A percentile compares a stretch with the other conserved stretches of the same genome.
phyloP scores from a whole-genome alignment of 1,140 invertebrate genomes.

The Lepidurus packardi region DNA sequence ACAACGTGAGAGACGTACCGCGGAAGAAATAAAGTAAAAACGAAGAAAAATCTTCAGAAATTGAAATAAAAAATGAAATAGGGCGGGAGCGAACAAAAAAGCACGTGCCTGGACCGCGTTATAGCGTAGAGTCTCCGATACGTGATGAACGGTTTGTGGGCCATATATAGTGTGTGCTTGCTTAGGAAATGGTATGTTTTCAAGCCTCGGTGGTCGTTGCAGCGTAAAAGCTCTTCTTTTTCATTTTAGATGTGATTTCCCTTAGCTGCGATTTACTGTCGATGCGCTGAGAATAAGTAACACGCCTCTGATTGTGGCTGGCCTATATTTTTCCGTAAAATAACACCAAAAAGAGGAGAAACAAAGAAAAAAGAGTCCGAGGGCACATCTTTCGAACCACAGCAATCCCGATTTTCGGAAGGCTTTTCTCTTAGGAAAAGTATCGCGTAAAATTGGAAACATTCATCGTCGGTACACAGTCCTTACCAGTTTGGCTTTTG shows the following conservation, averaged over 20 bases:
- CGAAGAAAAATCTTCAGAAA: neutral
- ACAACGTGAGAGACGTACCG: neutral
- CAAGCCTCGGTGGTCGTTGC: neutral
- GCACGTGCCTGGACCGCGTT: conserved; percentile 4
- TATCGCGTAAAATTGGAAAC: neutral
- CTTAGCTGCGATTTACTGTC: conserved; percentile 21
- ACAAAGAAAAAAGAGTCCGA: too few relatives aligned
- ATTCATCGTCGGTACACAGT: neutral
- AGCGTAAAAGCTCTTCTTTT: neutral
- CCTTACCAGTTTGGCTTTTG: neutral
- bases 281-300: conserved; percentile 22
- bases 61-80: conserved; percentile 18
- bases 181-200: neutral
- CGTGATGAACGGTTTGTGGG: neutral
- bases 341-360: neutral
- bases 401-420: neutral
- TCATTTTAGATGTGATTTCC: neutral
- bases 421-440: neutral
- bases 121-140: neutral
- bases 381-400: too few relatives aligned
- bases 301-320: neutral
- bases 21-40: neutral
- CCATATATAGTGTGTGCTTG: conserved; percentile 1
- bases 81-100: neutral
- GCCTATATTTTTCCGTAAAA: neutral